Evolutionary conservation across 2,113 vertebrate genomes (phyloP), one percentile per base, ranked within the genome.

Genomic region (Ivindomyrus marchei): DNA sequence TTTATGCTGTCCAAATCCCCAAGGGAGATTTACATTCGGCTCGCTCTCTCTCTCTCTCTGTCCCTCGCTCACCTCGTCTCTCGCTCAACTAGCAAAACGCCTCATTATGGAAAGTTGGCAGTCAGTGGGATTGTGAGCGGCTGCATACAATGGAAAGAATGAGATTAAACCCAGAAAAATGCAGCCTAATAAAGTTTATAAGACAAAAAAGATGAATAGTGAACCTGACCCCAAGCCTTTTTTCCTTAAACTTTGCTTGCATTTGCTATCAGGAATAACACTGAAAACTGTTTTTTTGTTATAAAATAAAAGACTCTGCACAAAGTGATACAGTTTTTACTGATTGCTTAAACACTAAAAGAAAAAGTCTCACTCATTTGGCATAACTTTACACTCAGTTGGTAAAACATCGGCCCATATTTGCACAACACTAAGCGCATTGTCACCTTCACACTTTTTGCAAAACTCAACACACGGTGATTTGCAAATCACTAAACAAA

Each of bases 91-190:
- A 62, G 77, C 31, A 87, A 89, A 88, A 56, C 46, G 39, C 74
- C 42, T 91, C 90, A 93, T 93, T 92, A 92, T 42, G 93, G 91
- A 92, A 93, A 93, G 92, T 93, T 93, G 93, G 93, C 92, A 92
- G 90, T 53, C 89, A 52, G 56, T 27, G 87, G 90, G 89, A 89
- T 53, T 88, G 62, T 47, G 90, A 92, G 92, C 89, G 90, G 91
- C 50, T 85, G 91, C 90, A 92, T 88, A 90, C 91, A 91, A 91
- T 62, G 92, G 92, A 92, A 92, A 92, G 90, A 92, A 93, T 93
- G 89, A 91, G 92, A 93, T 92, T 92, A 92, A 92, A 93, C 89
- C 88, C 90, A 89, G 90, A 92, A 92, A 91, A 92, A 92, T 90
- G 91, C 90, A 91, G 85, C 90, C 91, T 90, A 89, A 91, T 91